Evolutionary conservation across 2,113 vertebrate genomes (phyloP).

Genomic region (Lampris megalopsis): DNA sequence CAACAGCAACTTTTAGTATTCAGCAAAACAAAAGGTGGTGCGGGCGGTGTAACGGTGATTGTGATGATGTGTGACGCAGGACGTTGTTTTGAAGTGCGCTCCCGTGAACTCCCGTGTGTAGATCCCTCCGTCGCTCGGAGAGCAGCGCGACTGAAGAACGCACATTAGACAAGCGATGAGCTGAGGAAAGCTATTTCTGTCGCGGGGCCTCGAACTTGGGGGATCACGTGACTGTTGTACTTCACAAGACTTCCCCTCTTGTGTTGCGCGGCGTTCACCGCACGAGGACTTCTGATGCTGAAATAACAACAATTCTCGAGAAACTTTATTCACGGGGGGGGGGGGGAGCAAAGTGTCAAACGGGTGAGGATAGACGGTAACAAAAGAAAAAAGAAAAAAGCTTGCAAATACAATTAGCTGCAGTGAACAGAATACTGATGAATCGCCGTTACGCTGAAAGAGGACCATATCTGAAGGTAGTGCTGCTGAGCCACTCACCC

Average conservation of each 20-base stretch:
- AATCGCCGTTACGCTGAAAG: not conserved
- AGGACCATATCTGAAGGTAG: conserved; percentile 4
- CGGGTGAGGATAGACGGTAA: not conserved
- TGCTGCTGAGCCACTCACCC: not conserved
- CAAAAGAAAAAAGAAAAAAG: not conserved
- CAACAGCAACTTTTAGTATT: no score
- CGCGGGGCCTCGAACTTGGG: not conserved
- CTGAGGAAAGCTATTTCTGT: not conserved
- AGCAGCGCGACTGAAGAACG: no score
- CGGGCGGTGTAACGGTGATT: no score
- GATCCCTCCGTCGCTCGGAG: not conserved
- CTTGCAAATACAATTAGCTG: conserved; percentile 6
- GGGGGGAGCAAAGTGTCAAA: not conserved
- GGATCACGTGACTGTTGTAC: no score
- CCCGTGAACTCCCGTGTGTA: no score
- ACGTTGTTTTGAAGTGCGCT: no score
- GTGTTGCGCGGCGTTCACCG: not conserved
- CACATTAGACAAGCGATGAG: not conserved
- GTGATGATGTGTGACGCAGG: no score
- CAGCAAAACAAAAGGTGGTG: no score
- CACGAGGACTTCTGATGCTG: not conserved
- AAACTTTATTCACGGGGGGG: not conserved
- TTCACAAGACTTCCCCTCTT: no score
- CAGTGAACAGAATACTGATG: conserved; percentile 1
- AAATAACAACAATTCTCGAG: no score